A percentile compares a stretch with the other conserved stretches of the same genome.
phyloP scores from a whole-genome alignment of 2,888 invertebrate species.

The Pachliopta kotzebuea region DNA sequence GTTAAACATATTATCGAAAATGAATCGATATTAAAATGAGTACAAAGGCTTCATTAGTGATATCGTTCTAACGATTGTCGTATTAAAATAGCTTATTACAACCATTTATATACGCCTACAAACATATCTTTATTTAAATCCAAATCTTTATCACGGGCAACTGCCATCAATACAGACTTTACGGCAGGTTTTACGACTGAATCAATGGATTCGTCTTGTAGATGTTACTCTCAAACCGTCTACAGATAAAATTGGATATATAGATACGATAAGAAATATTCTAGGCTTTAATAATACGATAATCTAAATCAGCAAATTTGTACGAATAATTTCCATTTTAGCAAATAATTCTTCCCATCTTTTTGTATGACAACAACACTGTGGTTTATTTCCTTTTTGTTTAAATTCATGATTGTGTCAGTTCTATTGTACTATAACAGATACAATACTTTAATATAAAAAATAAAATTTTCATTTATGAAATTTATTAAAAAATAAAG shows the following conservation, averaged over 20 bases:
- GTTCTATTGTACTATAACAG: too few species aligned
- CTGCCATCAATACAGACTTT: constrained; percentile 60
- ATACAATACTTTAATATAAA: too few species aligned
- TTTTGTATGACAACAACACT: too few species aligned
- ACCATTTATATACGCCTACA: constrained; percentile 30
- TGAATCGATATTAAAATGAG: constrained; percentile 16
- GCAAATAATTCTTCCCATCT: too few species aligned
- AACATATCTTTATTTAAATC: constrained; percentile 52
- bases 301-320: constrained; percentile 1
- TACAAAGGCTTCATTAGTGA: constrained; percentile 22
- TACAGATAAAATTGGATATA: constrained; percentile 51
- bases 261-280: constrained; percentile 43
- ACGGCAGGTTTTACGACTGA: constrained; percentile 65
- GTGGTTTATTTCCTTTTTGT: too few species aligned
- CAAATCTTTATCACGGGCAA: constrained; percentile 56
- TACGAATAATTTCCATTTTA: too few species aligned
- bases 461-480: too few species aligned
- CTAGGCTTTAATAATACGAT: constrained; percentile 20
- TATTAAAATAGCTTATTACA: constrained; percentile 30
- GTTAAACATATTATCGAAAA: background rate
- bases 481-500: too few species aligned
- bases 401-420: too few species aligned
- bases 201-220: constrained; percentile 70
- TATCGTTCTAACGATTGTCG: constrained; percentile 13
- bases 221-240: constrained; percentile 65